Percentiles rank a stretch among this genome's conserved stretches.
Conservation (phyloP, 2,797 vertebrate species). For the Spea hammondii region DNA sequence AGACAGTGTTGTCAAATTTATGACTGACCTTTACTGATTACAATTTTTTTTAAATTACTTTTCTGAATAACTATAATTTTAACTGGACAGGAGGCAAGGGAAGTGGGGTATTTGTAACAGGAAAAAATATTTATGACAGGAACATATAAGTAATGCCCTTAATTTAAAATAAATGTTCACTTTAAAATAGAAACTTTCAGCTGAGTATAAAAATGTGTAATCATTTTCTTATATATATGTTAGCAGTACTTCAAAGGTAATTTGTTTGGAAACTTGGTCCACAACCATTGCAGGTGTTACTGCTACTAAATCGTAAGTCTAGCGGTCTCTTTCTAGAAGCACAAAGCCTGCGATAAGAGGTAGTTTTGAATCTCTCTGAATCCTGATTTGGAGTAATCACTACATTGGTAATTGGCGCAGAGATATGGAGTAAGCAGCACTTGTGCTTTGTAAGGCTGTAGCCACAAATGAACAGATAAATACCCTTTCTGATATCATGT, state of each 20-base stretch:
- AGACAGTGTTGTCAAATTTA: too few relatives aligned
- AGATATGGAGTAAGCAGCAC: constrained; percentile 12
- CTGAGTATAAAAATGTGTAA: too few relatives aligned
- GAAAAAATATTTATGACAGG: too few relatives aligned
- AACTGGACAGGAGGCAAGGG: too few relatives aligned
- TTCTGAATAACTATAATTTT: too few relatives aligned
- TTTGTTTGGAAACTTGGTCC: background rate
- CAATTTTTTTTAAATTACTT: too few relatives aligned
- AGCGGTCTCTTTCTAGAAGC: background rate
- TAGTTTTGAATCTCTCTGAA: background rate
- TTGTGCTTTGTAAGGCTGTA: background rate
- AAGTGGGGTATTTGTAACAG: too few relatives aligned
- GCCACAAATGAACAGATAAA: constrained; percentile 14
- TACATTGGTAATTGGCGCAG: constrained; percentile 3
- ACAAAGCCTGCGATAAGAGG: background rate
- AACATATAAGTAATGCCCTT: too few relatives aligned
- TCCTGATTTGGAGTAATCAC: constrained; percentile 1
- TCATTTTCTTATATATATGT: too few relatives aligned
- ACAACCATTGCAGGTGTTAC: background rate
- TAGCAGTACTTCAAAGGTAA: background rate
- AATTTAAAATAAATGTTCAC: too few relatives aligned
- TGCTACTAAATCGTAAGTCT: background rate
- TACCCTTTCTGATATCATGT: constrained; percentile 12
- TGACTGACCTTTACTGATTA: too few relatives aligned
- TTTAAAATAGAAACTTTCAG: too few relatives aligned